Base-by-base conservation (phyloP, 2,888 invertebrate genomes). In the Tinea trinotella region DNA sequence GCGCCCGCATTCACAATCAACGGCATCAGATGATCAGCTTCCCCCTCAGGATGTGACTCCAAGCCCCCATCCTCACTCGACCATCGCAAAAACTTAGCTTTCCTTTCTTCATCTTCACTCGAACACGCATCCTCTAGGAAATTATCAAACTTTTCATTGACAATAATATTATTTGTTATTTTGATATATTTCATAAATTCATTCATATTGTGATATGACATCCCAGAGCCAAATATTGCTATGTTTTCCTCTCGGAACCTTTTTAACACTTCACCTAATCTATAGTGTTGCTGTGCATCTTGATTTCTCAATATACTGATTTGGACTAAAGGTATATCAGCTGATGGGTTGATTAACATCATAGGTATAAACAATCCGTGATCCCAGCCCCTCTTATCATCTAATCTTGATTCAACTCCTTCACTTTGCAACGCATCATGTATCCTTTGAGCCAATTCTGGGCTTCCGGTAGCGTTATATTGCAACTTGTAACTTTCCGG, bases 361-460 rank as follows among this genome's bases (percentile, higher is more conserved):
- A 74, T 73, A 0, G 74, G 74, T 56, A 74, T 66, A 30, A 73
- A 74, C 1, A 71, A 68, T 59, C 74, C 74, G 36, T 74, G 74
- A 59, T 74, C 74, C 74, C 74, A 74, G 22, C 71, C 70, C 62
- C 74, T 63, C 57, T 63, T 30, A 6, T 58, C 59, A 40, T 74
- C 74, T 44, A 74, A 52, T 13, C 54, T 54, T 0, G 70, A 64
- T 4, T 48, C 22, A 3, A 74, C 64, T 0, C 66, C 65, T 3
- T 60, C 65, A 1, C 59, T 61, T 58, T 57, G 57, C 54, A 74
- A 65, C 35, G 72, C 71, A 9, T 62, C 60, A 55, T 69, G 62
- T 6, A 74, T 56, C 55, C 54, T 62, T 57, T 56, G 53, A 57
- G 74, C 74, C 56, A 74, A 62, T 54, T 54, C 53, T 9, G 61